phyloP scores from a whole-genome alignment of 2,888 invertebrate genomes.

The Ceramica pisi region DNA sequence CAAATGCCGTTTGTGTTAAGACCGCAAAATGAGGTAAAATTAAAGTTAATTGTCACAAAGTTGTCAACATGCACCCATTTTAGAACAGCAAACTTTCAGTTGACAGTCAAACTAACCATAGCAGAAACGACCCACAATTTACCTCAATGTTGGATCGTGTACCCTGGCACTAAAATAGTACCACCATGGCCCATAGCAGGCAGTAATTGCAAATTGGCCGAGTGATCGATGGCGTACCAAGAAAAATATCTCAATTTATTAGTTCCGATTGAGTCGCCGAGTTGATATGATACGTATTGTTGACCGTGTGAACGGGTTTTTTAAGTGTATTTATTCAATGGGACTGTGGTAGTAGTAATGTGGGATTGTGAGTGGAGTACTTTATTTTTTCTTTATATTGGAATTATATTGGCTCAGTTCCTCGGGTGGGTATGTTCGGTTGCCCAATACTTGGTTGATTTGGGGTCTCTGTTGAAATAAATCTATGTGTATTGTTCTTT shows the following conservation, averaged over 20 bases:
- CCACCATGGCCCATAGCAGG: conserved; percentile 52
- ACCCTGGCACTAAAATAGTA: conserved; percentile 45
- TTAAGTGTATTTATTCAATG: conserved; percentile 9
- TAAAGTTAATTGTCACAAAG: not conserved
- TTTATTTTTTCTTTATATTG: conserved; percentile 28
- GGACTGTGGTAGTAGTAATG: conserved; percentile 11
- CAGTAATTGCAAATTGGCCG: conserved; percentile 74
- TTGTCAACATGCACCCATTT: not conserved
- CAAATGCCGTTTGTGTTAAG: too few relatives aligned
- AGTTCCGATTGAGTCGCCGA: conserved; percentile 64
- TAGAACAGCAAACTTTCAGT: not conserved
- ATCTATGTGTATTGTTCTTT: too few relatives aligned
- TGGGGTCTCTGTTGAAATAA: too few relatives aligned
- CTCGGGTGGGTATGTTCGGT: not conserved
- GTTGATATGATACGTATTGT: conserved; percentile 48
- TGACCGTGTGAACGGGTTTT: conserved; percentile 55
- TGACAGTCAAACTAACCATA: not conserved
- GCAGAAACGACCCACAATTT: not conserved
- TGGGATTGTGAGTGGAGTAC: conserved; percentile 3
- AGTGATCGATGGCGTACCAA: conserved; percentile 74
- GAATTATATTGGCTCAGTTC: not conserved
- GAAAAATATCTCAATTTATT: conserved; percentile 83
- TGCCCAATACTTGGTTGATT: too few relatives aligned
- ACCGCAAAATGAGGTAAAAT: too few relatives aligned
- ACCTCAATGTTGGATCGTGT: conserved; percentile 36